Percentiles rank a stretch among this genome's conserved stretches.
Evolutionary conservation across 2,113 vertebrate genomes (phyloP).

Genomic region (Strix aluco): DNA sequence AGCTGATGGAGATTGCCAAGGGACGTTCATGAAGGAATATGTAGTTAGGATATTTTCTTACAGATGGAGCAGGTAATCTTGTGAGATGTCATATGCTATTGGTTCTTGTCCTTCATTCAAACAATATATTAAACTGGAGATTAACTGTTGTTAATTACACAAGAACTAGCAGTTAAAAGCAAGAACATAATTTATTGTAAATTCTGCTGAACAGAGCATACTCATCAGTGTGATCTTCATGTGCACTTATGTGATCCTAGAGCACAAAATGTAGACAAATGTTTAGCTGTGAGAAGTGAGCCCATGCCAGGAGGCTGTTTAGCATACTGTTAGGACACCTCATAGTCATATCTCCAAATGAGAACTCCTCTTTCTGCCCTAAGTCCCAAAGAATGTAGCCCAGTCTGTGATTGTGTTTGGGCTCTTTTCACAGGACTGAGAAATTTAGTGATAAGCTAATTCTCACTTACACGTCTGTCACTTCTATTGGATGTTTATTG

Average conservation of each 20-base stretch:
- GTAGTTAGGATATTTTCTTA: not conserved
- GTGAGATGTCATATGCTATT: not conserved
- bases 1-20: not conserved
- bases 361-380: not conserved
- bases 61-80: not conserved
- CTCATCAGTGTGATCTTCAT: not conserved
- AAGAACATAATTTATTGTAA: not conserved
- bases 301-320: not conserved
- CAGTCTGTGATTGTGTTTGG: not conserved
- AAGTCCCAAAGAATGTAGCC: not conserved
- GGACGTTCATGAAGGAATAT: rapidly evolving
- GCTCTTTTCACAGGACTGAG: not conserved
- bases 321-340: not conserved
- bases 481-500: not conserved
- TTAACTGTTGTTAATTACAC: not conserved
- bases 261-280: not conserved
- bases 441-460: not conserved
- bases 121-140: not conserved
- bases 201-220: not conserved
- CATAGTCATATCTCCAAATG: rapidly evolving
- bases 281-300: rapidly evolving
- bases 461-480: not conserved
- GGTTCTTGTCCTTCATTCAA: not conserved
- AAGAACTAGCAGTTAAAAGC: not conserved
- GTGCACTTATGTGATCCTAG: rapidly evolving